These are phyloP conservation scores for Magallana gigas DNA, from an alignment of 1,140 invertebrate species.

Conservation along the genomic window DNA sequence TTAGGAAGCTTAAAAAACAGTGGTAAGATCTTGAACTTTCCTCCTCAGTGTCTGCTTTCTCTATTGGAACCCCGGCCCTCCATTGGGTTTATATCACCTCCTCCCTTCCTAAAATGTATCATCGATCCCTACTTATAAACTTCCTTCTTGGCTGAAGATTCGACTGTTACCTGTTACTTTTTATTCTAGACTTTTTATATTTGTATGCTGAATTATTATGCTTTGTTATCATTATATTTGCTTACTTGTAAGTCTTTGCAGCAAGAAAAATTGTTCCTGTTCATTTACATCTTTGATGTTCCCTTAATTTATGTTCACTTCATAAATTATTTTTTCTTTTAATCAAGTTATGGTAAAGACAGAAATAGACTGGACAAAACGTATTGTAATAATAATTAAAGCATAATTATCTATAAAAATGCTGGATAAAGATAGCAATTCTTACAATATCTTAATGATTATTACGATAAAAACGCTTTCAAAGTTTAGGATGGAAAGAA, in stretches of 20 bases:
- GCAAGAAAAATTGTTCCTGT: neutral
- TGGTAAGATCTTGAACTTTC: conserved; percentile 18
- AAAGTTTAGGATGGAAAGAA: no score
- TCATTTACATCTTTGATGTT: neutral
- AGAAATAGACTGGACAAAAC: no score
- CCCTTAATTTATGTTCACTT: neutral
- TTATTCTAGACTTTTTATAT: neutral
- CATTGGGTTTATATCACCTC: neutral
- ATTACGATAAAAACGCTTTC: no score
- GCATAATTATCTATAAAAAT: no score
- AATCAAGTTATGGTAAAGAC: neutral
- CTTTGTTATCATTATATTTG: neutral
- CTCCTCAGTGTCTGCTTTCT: neutral
- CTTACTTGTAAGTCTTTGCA: neutral
- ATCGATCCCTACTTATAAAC: neutral
- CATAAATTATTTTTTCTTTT: neutral
- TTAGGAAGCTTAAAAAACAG: conserved; percentile 36
- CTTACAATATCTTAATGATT: no score
- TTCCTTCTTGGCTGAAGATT: neutral
- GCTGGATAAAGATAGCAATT: no score
- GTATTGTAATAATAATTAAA: no score
- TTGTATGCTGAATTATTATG: neutral
- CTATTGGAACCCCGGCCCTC: neutral
- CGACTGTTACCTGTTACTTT: neutral
- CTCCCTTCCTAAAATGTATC: neutral